phyloP scores from a whole-genome alignment of 2,113 vertebrate genomes.

The Microcebus ravelobensis region DNA sequence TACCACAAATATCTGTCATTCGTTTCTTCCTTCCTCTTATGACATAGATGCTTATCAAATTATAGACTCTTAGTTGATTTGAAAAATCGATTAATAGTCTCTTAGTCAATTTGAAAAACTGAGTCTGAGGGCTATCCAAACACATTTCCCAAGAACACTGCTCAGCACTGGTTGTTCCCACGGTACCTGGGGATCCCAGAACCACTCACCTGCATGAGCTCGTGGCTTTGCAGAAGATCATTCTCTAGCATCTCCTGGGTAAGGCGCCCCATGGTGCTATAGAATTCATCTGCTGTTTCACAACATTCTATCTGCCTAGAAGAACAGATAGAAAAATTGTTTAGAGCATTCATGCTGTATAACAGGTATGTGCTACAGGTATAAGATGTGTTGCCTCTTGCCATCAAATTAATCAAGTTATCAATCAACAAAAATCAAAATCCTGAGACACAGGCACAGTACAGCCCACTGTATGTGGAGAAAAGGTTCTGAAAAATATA shows the following conservation, averaged over 20 bases:
- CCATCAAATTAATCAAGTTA: background rate
- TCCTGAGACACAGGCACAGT: background rate
- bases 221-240: conserved; percentile 92
- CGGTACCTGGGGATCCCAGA: rapidly evolving
- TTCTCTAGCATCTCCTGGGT: conserved; percentile 98
- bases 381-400: background rate
- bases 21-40: background rate
- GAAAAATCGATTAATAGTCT: background rate
- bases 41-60: background rate
- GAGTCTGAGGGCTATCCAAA: background rate
- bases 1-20: background rate
- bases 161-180: background rate
- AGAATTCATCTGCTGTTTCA: conserved; percentile 97
- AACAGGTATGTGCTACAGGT: background rate
- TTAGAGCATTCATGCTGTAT: background rate
- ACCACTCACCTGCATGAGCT: conserved; percentile 95
- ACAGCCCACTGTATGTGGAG: background rate
- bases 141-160: background rate
- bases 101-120: background rate
- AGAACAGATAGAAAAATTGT: background rate
- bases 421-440: background rate
- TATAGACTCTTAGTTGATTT: background rate
- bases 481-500: background rate
- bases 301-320: conserved; percentile 93
- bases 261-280: conserved; percentile 96